These are phyloP conservation scores for Nowickia ferox DNA, from an alignment of 2,888 invertebrate genomes.

Conservation along the genomic window DNA sequence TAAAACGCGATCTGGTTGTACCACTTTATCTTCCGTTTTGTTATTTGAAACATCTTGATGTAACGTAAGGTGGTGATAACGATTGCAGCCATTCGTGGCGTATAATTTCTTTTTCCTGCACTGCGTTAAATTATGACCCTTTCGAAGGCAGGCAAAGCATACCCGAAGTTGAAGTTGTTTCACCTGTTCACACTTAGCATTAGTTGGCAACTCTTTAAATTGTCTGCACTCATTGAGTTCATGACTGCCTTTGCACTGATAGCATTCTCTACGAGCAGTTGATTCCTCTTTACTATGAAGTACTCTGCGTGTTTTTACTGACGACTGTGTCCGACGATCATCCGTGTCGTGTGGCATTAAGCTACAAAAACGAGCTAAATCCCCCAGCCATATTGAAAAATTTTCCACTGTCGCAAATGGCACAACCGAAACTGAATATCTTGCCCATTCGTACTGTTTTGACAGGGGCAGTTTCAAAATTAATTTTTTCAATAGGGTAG, in stretches of 20 bases:
- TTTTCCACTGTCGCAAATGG: constrained; percentile 57
- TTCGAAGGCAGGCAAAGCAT: background rate
- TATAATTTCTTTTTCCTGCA: background rate
- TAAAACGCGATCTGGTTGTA: constrained; percentile 8
- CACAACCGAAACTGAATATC: constrained; percentile 30
- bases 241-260: background rate
- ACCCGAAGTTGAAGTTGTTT: background rate
- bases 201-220: no score
- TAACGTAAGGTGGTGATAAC: no score
- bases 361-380: constrained; percentile 53
- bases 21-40: background rate
- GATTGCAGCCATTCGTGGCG: no score
- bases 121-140: background rate
- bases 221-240: no score
- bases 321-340: background rate
- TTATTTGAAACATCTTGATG: no score
- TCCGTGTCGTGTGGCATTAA: constrained; percentile 34
- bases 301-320: background rate
- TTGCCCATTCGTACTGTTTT: constrained; percentile 54
- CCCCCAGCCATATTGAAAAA: constrained; percentile 58
- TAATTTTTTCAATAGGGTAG: no score
- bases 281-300: background rate
- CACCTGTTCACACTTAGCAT: no score
- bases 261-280: background rate
- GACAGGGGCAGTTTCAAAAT: constrained; percentile 53